Conservation (phyloP, 2,113 vertebrate species). For the Neofelis nebulosa region DNA sequence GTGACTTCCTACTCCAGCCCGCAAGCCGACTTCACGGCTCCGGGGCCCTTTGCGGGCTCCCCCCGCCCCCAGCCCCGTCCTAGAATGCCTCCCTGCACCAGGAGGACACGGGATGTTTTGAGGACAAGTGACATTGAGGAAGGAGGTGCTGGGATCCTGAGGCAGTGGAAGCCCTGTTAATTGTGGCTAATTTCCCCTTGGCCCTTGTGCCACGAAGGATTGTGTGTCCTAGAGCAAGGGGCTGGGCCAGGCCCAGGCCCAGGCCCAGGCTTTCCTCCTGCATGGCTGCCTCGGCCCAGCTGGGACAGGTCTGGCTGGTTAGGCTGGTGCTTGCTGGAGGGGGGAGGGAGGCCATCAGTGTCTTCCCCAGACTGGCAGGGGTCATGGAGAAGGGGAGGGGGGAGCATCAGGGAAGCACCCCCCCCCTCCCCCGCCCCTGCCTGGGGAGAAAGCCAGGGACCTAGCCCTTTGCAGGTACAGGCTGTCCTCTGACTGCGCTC, state of each 20-base stretch:
- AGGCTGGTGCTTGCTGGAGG: slow-evolving; percentile 5
- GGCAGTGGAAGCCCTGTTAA: slow-evolving; percentile 45
- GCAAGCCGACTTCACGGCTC: background rate
- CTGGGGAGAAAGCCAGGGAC: slow-evolving; percentile 47
- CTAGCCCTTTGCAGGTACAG: slow-evolving; percentile 13
- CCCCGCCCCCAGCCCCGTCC: background rate
- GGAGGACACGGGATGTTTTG: background rate
- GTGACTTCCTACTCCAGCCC: slow-evolving; percentile 20
- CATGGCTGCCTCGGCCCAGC: background rate
- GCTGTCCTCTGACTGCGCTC: background rate
- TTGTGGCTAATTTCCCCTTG: slow-evolving; percentile 59
- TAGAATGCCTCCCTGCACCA: background rate
- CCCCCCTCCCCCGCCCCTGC: background rate
- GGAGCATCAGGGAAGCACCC: background rate
- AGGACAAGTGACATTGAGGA: background rate
- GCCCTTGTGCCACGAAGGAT: slow-evolving; percentile 40
- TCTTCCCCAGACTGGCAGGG: background rate
- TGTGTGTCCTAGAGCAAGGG: slow-evolving; percentile 67
- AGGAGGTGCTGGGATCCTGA: background rate
- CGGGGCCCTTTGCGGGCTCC: background rate
- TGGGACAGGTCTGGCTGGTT: slow-evolving; percentile 77
- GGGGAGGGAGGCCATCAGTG: background rate
- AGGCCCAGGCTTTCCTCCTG: slow-evolving; percentile 40
- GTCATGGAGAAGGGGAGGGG: background rate
- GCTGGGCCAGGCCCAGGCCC: slow-evolving; percentile 20